These are phyloP conservation scores for Thoracochromis brauschi DNA, from an alignment of 2,113 vertebrate genomes.

Conservation along the genomic window DNA sequence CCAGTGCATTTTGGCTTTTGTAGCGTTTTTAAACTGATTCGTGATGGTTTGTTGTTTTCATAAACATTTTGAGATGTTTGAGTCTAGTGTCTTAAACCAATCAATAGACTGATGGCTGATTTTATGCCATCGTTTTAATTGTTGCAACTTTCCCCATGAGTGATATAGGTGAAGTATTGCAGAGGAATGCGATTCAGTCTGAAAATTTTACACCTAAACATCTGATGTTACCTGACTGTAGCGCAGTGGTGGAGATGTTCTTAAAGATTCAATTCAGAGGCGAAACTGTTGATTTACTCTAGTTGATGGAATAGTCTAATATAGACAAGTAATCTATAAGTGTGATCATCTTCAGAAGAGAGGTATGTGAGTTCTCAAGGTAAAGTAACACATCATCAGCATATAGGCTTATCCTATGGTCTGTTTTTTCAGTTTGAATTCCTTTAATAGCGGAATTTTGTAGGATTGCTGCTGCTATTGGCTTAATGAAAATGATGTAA, in stretches of 20 bases:
- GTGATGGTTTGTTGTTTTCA: neutral
- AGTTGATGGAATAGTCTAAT: neutral
- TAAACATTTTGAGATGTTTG: neutral
- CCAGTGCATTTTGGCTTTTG: neutral
- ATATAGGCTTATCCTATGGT: neutral
- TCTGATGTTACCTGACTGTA: neutral
- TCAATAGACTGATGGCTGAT: neutral
- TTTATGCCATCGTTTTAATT: neutral
- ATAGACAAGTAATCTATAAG: neutral
- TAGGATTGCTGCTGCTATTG: neutral
- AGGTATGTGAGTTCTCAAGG: neutral
- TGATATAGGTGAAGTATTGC: neutral
- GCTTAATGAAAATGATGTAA: neutral
- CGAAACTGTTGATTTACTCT: neutral
- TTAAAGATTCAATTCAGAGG: neutral
- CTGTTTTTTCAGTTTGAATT: neutral
- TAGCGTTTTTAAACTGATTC: neutral
- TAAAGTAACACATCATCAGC: neutral
- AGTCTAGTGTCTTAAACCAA: neutral
- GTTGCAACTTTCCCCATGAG: neutral
- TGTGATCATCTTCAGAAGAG: neutral
- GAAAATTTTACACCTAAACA: neutral
- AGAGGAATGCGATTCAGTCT: neutral
- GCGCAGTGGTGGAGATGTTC: neutral
- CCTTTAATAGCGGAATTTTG: neutral